A percentile compares a stretch with the other conserved stretches of the same genome.
phyloP scores from a whole-genome alignment of 2,113 vertebrate species.

The Macrotis lagotis region DNA sequence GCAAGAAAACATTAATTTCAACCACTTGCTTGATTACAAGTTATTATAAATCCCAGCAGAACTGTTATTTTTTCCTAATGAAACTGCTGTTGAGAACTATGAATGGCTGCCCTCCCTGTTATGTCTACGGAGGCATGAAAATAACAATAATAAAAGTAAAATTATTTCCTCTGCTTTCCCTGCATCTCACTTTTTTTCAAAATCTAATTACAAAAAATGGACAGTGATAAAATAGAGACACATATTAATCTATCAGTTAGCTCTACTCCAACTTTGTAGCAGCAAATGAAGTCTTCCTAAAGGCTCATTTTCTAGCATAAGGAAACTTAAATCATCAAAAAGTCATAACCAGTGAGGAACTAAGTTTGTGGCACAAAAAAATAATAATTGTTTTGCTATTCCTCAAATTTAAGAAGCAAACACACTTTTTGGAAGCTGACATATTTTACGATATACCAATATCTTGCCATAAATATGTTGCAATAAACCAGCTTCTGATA shows the following conservation, averaged over 20 bases:
- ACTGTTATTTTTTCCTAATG: slow-evolving; percentile 68
- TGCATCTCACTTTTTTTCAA: slow-evolving; percentile 65
- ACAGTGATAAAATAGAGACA: slow-evolving; percentile 74
- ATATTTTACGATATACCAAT: neutral
- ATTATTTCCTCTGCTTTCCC: slow-evolving; percentile 77
- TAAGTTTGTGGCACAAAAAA: slow-evolving; percentile 10
- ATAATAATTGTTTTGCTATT: slow-evolving; percentile 11
- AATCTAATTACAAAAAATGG: slow-evolving; percentile 77
- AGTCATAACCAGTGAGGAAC: slow-evolving; percentile 38
- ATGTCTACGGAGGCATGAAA: slow-evolving; percentile 78
- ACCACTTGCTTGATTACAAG: slow-evolving; percentile 50
- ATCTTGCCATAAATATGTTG: neutral
- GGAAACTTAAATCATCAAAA: slow-evolving; percentile 55
- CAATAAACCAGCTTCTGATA: slow-evolving; percentile 4
- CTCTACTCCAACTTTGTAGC: slow-evolving; percentile 61
- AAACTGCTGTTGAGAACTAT: slow-evolving; percentile 76
- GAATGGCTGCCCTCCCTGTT: slow-evolving; percentile 71
- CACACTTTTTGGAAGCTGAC: neutral
- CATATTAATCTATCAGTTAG: slow-evolving; percentile 64
- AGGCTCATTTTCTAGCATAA: neutral
- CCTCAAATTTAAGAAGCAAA: slow-evolving; percentile 9
- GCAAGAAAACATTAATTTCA: slow-evolving; percentile 58
- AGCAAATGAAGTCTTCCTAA: slow-evolving; percentile 57
- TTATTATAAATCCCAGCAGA: slow-evolving; percentile 71
- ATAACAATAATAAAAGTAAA: slow-evolving; percentile 77